These are phyloP conservation scores for Antrozous pallidus DNA, from an alignment of 2,797 vertebrate genomes.

Conservation along the genomic window DNA sequence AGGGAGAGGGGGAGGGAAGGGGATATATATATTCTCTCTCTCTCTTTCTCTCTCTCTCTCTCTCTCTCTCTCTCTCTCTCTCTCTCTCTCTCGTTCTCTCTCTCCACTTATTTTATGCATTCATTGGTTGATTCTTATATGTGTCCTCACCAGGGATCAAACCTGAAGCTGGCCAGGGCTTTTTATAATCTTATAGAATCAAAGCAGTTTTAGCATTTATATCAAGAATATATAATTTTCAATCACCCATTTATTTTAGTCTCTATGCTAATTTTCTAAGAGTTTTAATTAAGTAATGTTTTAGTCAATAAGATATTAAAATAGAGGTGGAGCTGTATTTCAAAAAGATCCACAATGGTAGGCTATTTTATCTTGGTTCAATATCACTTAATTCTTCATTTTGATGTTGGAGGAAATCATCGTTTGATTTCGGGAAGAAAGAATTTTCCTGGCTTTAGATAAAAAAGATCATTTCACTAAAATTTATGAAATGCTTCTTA, in stretches of 20 bases:
- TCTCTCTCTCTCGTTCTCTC: too few relatives aligned
- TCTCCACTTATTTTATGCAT: background rate
- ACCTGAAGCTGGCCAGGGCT: background rate
- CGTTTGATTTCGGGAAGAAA: slow-evolving; percentile 65
- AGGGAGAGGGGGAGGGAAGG: background rate
- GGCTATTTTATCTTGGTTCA: slow-evolving; percentile 53
- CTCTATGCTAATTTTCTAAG: slow-evolving; percentile 23
- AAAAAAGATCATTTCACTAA: slow-evolving; percentile 56
- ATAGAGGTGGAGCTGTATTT: slow-evolving; percentile 6
- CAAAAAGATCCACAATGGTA: slow-evolving; percentile 22
- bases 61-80: too few relatives aligned
- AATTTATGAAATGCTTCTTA: slow-evolving; percentile 58
- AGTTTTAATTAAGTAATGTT: slow-evolving; percentile 47
- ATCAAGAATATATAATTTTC: slow-evolving; percentile 13
- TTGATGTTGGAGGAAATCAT: slow-evolving; percentile 60
- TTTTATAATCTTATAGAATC: slow-evolving; percentile 33
- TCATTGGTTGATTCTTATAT: background rate
- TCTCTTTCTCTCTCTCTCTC: too few relatives aligned
- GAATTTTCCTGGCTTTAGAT: slow-evolving; percentile 62
- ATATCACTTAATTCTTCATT: slow-evolving; percentile 63
- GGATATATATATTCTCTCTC: too few relatives aligned
- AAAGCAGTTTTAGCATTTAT: slow-evolving; percentile 14
- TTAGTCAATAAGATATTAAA: slow-evolving; percentile 28
- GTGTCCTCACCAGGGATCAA: background rate
- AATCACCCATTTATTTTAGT: slow-evolving; percentile 34